These are phyloP conservation scores for Phalacrocorax aristotelis DNA, from an alignment of 2,113 vertebrate genomes.

Conservation along the genomic window DNA sequence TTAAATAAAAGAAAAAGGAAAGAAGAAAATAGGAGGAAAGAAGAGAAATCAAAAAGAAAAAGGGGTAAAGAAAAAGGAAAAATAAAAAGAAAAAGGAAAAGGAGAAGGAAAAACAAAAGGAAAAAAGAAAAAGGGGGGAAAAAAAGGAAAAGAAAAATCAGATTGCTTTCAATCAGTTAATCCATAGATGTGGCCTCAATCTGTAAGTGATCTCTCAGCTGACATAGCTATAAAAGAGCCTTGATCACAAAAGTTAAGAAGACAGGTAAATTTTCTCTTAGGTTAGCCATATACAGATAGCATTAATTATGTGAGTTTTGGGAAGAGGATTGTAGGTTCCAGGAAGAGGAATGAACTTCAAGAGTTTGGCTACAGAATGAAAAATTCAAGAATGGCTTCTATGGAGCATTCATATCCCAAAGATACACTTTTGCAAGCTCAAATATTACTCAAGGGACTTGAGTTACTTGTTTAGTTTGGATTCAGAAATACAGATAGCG, in stretches of 20 bases:
- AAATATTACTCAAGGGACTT: neutral
- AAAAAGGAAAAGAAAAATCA: neutral
- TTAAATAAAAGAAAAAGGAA: neutral
- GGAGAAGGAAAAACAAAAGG: too few relatives aligned
- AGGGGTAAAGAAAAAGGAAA: too few relatives aligned
- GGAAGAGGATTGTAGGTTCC: neutral
- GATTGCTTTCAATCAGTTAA: neutral
- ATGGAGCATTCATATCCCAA: neutral
- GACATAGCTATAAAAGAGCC: neutral
- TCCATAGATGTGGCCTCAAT: neutral
- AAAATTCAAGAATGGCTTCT: neutral
- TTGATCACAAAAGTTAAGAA: neutral
- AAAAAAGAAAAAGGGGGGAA: too few relatives aligned
- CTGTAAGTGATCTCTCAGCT: neutral
- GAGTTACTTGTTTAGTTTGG: neutral
- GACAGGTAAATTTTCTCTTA: neutral
- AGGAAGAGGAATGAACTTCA: neutral
- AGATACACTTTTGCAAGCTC: neutral
- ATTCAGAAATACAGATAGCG: neutral
- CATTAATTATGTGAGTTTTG: neutral
- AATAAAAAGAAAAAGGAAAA: neutral
- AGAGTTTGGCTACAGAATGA: neutral
- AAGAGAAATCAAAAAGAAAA: too few relatives aligned
- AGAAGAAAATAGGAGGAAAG: neutral
- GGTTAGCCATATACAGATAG: fast-evolving